These are phyloP conservation scores for Magallana nippona DNA, from an alignment of 2,888 invertebrate species.

Conservation along the genomic window DNA sequence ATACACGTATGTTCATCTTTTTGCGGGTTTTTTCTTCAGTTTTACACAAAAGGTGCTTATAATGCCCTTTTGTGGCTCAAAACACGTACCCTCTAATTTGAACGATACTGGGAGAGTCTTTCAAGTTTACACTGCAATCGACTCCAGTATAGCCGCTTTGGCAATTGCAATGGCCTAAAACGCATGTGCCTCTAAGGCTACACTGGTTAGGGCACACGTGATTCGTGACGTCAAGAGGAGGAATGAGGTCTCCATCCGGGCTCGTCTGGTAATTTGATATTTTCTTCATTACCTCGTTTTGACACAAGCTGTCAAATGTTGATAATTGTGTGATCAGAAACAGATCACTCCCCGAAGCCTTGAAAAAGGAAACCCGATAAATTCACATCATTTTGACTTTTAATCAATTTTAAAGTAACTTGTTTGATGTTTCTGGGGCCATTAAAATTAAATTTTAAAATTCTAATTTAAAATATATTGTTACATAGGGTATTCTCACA, in stretches of 20 bases:
- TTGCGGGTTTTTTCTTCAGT: too few relatives aligned
- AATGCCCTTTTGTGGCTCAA: neutral
- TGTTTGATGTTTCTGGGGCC: too few relatives aligned
- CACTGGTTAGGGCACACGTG: constrained; percentile 55
- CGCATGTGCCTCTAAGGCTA: constrained; percentile 48
- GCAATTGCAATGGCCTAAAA: constrained; percentile 49
- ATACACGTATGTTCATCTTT: too few relatives aligned
- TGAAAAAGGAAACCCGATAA: too few relatives aligned
- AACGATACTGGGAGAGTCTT: constrained; percentile 38
- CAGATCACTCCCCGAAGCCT: constrained; percentile 20
- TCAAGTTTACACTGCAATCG: constrained; percentile 50
- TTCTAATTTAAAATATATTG: too few relatives aligned
- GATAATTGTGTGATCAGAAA: constrained; percentile 34
- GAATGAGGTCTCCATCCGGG: constrained; percentile 46
- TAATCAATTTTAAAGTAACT: too few relatives aligned
- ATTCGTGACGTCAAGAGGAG: constrained; percentile 47
- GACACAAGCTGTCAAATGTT: constrained; percentile 49
- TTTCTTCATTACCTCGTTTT: constrained; percentile 47
- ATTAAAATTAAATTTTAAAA: too few relatives aligned
- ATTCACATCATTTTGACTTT: too few relatives aligned
- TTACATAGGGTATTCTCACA: too few relatives aligned
- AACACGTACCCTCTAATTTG: constrained; percentile 48
- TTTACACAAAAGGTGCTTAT: neutral
- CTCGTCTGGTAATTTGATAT: constrained; percentile 44
- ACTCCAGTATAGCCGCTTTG: constrained; percentile 43